phyloP scores from a whole-genome alignment of 2,113 vertebrate genomes.

The Eulemur macaco region DNA sequence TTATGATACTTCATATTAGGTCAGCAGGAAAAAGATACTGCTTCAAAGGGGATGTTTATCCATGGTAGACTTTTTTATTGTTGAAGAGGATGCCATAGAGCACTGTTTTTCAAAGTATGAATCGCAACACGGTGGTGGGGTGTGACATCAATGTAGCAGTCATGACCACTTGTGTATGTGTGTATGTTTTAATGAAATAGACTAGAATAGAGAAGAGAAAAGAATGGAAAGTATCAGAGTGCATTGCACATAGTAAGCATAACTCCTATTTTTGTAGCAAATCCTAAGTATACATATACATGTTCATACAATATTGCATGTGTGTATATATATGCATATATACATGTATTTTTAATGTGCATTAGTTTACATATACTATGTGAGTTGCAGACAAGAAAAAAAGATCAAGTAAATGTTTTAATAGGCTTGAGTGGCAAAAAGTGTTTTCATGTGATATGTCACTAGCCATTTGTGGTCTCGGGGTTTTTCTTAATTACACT shows the following conservation, averaged over 20 bases:
- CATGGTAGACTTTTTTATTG: not conserved
- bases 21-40: not conserved
- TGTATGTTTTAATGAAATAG: not conserved
- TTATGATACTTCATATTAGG: rapidly evolving
- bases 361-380: not conserved
- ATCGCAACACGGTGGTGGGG: no score
- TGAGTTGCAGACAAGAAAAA: not conserved
- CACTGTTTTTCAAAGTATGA: not conserved
- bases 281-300: not conserved
- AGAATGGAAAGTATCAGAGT: not conserved
- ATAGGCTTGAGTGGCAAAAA: not conserved
- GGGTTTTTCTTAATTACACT: not conserved
- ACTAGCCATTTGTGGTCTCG: not conserved
- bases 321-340: not conserved
- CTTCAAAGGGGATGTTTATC: not conserved
- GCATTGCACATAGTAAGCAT: no score
- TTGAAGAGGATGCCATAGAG: not conserved
- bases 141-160: not conserved
- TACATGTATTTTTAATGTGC: not conserved
- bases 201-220: not conserved
- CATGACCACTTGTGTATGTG: not conserved
- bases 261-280: not conserved
- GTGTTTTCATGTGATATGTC: not conserved
- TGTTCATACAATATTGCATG: no score
- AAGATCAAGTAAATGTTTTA: not conserved